These are phyloP conservation scores for Hippopotamyrus pictus DNA, from an alignment of 2,797 vertebrate genomes.

Conservation along the genomic window DNA sequence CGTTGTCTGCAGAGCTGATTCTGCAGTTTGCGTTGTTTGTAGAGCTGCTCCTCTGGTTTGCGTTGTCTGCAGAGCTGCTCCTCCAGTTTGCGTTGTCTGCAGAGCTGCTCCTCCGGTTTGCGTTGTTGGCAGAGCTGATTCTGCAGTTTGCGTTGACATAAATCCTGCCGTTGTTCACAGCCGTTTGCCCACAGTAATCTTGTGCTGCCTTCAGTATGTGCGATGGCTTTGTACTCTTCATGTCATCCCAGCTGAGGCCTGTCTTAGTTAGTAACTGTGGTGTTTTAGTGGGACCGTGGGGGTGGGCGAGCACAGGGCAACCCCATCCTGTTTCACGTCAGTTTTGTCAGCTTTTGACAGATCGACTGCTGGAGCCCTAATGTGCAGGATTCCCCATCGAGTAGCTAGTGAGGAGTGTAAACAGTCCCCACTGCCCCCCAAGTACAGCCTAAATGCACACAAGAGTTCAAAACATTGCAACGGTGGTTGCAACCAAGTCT, in stretches of 20 bases:
- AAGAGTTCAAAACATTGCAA: not conserved
- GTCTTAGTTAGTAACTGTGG: not conserved
- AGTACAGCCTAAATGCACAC: not conserved
- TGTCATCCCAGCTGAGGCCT: not conserved
- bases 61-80: not conserved
- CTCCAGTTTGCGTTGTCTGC: too few species aligned
- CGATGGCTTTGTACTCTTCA: not conserved
- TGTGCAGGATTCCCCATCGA: not conserved
- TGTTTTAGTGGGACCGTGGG: not conserved
- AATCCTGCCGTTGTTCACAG: not conserved
- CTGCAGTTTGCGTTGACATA: too few species aligned
- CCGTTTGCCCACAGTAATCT: not conserved
- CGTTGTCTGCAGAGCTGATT: too few species aligned
- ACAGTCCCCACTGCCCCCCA: too few species aligned
- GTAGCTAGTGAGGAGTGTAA: not conserved
- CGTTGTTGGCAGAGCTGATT: not conserved
- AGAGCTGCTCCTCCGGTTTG: not conserved
- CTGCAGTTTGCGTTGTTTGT: too few species aligned
- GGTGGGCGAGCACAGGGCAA: not conserved
- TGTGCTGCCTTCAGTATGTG: not conserved
- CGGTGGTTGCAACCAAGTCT: not conserved
- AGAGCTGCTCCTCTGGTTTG: not conserved
- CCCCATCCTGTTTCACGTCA: not conserved
- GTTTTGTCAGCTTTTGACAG: not conserved
- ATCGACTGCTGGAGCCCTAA: not conserved